Evolutionary conservation across 2,797 vertebrate species (phyloP).

Genomic region (Diplodus sargus): DNA sequence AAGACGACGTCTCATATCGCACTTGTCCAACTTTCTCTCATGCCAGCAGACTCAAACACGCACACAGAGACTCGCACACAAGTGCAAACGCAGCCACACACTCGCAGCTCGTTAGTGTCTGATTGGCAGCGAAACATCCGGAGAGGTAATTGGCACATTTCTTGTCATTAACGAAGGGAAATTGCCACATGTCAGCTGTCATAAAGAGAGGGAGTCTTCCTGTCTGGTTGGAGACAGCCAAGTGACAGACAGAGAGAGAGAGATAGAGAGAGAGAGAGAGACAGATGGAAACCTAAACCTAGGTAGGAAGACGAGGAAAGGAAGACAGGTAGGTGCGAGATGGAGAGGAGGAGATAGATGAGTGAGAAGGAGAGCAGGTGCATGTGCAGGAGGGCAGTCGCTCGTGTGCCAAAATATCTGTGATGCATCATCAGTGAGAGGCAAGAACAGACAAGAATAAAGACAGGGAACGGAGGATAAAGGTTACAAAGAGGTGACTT

Average conservation of each 20-base stretch:
- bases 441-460: slow-evolving; percentile 67
- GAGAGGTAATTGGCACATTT: slow-evolving; percentile 95
- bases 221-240: slow-evolving; percentile 48
- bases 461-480: slow-evolving; percentile 13
- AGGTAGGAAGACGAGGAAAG: slow-evolving; percentile 4
- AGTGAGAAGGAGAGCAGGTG: slow-evolving; percentile 39
- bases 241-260: slow-evolving; percentile 47
- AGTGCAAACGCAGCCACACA: slow-evolving; percentile 78
- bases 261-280: background rate
- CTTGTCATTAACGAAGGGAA: slow-evolving; percentile 92
- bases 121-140: slow-evolving; percentile 92
- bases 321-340: slow-evolving; percentile 25
- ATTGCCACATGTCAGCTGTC: slow-evolving; percentile 90
- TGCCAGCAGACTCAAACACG: slow-evolving; percentile 42
- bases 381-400: slow-evolving; percentile 27
- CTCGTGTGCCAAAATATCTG: slow-evolving; percentile 38
- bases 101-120: slow-evolving; percentile 88
- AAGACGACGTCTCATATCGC: slow-evolving; percentile 34
- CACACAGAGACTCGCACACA: slow-evolving; percentile 64
- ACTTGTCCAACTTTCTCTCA: slow-evolving; percentile 52
- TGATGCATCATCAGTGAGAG: slow-evolving; percentile 52
- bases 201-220: slow-evolving; percentile 68
- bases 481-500: slow-evolving; percentile 40
- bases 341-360: slow-evolving; percentile 45
- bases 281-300: slow-evolving; percentile 28